Evolutionary conservation across 2,113 vertebrate genomes (phyloP).

Genomic region (Pterocles orientalis): DNA sequence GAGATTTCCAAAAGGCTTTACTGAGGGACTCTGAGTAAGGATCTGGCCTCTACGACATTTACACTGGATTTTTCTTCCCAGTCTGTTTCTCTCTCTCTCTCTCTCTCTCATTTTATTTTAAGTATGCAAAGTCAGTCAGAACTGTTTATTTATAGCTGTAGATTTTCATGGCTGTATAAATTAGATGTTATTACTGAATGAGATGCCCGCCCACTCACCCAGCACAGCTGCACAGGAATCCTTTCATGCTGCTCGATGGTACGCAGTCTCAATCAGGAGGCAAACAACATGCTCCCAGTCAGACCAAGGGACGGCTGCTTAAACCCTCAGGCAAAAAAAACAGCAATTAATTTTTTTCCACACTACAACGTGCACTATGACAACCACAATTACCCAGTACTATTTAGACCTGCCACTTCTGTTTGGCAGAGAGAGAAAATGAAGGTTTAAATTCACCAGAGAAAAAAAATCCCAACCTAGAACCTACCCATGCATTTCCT

Average conservation of each 20-base stretch:
- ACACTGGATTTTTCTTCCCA: constrained; percentile 29
- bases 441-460: constrained; percentile 54
- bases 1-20: not conserved
- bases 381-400: constrained; percentile 74
- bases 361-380: constrained; percentile 51
- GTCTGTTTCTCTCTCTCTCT: not conserved
- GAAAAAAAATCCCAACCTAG: not conserved
- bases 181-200: constrained; percentile 77
- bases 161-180: constrained; percentile 76
- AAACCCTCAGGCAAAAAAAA: constrained; percentile 54
- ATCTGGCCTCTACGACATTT: not conserved
- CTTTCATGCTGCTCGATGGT: constrained; percentile 61
- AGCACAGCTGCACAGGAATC: constrained; percentile 65
- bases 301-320: constrained; percentile 40
- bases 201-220: constrained; percentile 72
- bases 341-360: constrained; percentile 71
- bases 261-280: constrained; percentile 38
- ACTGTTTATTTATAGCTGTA: constrained; percentile 78
- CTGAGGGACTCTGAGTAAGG: not conserved
- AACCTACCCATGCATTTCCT: not conserved
- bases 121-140: constrained; percentile 67
- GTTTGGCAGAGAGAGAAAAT: constrained; percentile 61
- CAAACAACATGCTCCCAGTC: constrained; percentile 42
- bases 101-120: constrained; percentile 42
- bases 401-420: constrained; percentile 64